phyloP scores from a whole-genome alignment of 1,140 invertebrate genomes.

The Pseudomyrmex concolor region DNA sequence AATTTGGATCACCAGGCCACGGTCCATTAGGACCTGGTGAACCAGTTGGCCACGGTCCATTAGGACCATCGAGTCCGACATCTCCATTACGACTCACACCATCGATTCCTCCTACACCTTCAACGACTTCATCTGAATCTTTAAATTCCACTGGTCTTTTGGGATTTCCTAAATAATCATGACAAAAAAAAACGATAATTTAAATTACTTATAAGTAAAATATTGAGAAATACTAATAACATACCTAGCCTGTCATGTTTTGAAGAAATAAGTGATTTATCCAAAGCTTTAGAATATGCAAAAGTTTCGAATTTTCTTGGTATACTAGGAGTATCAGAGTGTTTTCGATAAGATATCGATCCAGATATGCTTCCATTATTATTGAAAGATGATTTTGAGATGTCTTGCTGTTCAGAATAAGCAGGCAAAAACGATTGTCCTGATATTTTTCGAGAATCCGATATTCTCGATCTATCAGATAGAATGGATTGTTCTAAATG shows the following conservation, averaged over 20 bases:
- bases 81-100: slow-evolving; percentile 67
- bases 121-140: slow-evolving; percentile 58
- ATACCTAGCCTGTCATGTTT: slow-evolving; percentile 4
- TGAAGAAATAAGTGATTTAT: slow-evolving; percentile 1
- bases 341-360: no score
- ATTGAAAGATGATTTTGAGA: no score
- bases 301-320: slow-evolving; percentile 50
- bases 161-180: slow-evolving; percentile 50
- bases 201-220: neutral
- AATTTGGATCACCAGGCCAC: slow-evolving; percentile 80
- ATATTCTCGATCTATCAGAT: no score
- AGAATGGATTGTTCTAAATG: neutral
- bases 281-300: neutral
- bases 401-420: no score
- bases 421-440: no score
- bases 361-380: no score
- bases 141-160: slow-evolving; percentile 39
- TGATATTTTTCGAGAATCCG: no score
- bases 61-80: slow-evolving; percentile 68
- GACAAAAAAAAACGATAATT: slow-evolving; percentile 22
- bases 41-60: slow-evolving; percentile 78
- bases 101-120: slow-evolving; percentile 65
- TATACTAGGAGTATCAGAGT: neutral
- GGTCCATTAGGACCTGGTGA: slow-evolving; percentile 79
- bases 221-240: slow-evolving; percentile 2